Conservation (phyloP, 2,888 invertebrate genomes). For the Netelia virgata region DNA sequence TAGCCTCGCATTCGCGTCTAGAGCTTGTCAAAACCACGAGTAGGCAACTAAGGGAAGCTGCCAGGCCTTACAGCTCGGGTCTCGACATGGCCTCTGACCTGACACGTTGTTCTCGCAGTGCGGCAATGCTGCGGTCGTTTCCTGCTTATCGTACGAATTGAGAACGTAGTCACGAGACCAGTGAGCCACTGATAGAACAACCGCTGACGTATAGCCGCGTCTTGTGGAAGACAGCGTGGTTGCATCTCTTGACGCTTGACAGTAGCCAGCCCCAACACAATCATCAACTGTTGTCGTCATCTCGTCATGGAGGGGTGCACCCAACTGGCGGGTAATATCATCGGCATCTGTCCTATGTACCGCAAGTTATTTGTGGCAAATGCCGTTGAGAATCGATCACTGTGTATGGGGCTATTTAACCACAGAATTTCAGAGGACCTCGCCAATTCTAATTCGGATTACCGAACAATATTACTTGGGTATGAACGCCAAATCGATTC, state of each 20-base stretch:
- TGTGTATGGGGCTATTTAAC: constrained; percentile 25
- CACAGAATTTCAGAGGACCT: constrained; percentile 72
- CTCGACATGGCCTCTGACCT: constrained; percentile 69
- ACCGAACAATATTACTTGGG: background rate
- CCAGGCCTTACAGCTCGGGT: constrained; percentile 66
- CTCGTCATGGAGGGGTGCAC: constrained; percentile 67
- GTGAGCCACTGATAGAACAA: constrained; percentile 25
- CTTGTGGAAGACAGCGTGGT: constrained; percentile 54
- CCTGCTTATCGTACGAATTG: constrained; percentile 19
- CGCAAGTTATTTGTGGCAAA: constrained; percentile 77
- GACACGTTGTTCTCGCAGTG: constrained; percentile 72
- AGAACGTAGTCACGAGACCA: constrained; percentile 56
- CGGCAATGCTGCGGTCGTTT: constrained; percentile 1
- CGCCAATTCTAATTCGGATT: constrained; percentile 70
- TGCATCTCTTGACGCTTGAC: constrained; percentile 44
- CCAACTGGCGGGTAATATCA: constrained; percentile 74
- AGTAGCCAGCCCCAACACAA: constrained; percentile 26
- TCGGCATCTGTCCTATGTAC: constrained; percentile 74
- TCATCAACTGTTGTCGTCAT: constrained; percentile 20
- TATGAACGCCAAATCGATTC: background rate
- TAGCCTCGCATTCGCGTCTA: constrained; percentile 55
- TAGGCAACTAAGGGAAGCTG: constrained; percentile 72
- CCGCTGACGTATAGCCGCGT: constrained; percentile 45
- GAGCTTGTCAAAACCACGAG: constrained; percentile 80
- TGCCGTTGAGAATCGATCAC: constrained; percentile 70